Conservation (phyloP, 2,888 invertebrate genomes). For the Macrophya alboannulata region DNA sequence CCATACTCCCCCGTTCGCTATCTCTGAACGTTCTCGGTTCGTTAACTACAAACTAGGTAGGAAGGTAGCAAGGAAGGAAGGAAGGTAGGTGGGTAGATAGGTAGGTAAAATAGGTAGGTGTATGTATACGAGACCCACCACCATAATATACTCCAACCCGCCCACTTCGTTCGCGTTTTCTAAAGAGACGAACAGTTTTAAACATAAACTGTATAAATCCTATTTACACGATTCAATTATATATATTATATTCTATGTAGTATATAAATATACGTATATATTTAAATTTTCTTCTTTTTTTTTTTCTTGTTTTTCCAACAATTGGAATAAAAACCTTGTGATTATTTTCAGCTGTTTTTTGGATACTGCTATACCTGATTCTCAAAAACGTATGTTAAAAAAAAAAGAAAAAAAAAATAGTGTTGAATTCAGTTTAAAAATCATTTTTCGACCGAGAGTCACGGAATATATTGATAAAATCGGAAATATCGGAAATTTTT, state of each 20-base stretch:
- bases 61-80: background rate
- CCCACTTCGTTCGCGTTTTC: background rate
- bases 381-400: too few species aligned
- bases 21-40: conserved; percentile 36
- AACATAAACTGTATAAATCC: background rate
- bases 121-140: background rate
- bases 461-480: too few species aligned
- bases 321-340: too few species aligned
- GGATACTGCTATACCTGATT: too few species aligned
- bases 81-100: background rate
- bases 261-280: too few species aligned
- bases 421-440: too few species aligned
- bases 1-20: background rate
- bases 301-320: too few species aligned
- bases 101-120: background rate
- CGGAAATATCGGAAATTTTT: too few species aligned
- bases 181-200: background rate
- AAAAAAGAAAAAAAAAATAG: too few species aligned
- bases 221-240: background rate
- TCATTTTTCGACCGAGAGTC: too few species aligned
- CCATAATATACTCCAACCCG: background rate
- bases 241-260: background rate
- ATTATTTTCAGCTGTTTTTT: too few species aligned
- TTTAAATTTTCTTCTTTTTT: too few species aligned
- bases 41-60: conserved; percentile 42